Conservation (phyloP, 2,888 invertebrate genomes). For the Coenonympha arcania region DNA sequence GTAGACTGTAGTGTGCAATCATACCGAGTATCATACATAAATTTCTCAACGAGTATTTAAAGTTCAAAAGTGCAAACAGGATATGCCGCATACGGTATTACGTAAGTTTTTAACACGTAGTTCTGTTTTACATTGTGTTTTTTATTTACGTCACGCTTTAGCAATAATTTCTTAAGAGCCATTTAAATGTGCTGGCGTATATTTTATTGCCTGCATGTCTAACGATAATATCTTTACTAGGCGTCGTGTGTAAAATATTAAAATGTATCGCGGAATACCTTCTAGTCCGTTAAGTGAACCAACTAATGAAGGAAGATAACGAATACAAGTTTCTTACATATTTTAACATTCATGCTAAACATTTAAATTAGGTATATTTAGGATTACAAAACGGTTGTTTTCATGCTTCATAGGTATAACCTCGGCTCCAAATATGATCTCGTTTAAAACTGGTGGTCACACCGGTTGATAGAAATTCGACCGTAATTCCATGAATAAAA, state of each 20-base stretch:
- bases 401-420: too few relatives aligned
- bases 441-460: too few relatives aligned
- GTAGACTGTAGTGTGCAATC: too few relatives aligned
- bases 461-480: too few relatives aligned
- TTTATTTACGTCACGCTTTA: slow-evolving; percentile 28
- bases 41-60: slow-evolving; percentile 4
- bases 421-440: too few relatives aligned
- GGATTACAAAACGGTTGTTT: too few relatives aligned
- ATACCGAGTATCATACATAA: background rate
- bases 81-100: slow-evolving; percentile 5
- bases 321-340: too few relatives aligned
- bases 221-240: slow-evolving; percentile 17
- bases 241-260: slow-evolving; percentile 21
- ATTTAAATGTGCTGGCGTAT: slow-evolving; percentile 24
- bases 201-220: slow-evolving; percentile 22
- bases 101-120: slow-evolving; percentile 17
- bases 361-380: too few relatives aligned
- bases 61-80: slow-evolving; percentile 7
- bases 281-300: slow-evolving; percentile 9
- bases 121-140: slow-evolving; percentile 21
- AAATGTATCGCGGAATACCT: slow-evolving; percentile 4
- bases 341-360: too few relatives aligned
- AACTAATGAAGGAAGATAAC: background rate
- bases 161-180: slow-evolving; percentile 26
- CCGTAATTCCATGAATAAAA: too few relatives aligned